Evolutionary conservation across 2,113 vertebrate species (phyloP).

Genomic region (Peromyscus californicus): DNA sequence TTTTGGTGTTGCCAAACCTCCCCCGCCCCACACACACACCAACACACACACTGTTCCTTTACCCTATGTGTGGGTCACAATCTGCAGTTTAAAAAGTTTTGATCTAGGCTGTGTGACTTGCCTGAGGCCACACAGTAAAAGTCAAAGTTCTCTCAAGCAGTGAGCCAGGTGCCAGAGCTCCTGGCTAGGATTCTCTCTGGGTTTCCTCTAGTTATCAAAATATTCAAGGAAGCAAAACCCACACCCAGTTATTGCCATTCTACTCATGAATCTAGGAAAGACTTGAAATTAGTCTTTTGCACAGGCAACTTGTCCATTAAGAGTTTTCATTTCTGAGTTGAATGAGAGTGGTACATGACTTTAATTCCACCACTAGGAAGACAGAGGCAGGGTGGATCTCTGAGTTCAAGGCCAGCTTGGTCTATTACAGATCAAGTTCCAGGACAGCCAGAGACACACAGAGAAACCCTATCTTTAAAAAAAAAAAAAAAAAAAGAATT

Average conservation of each 20-base stretch:
- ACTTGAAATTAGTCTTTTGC: slow-evolving; percentile 1
- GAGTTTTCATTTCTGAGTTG: background rate
- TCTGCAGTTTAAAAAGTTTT: background rate
- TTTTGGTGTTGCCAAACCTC: background rate
- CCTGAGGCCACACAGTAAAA: background rate
- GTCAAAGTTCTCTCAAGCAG: background rate
- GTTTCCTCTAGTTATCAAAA: slow-evolving; percentile 8
- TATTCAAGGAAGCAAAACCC: background rate
- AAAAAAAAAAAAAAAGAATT: background rate
- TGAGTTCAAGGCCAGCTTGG: background rate
- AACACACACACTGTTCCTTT: no score
- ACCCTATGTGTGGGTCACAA: background rate
- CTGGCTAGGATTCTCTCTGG: background rate
- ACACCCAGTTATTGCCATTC: background rate
- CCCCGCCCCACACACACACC: accelerated
- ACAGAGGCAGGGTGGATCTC: background rate
- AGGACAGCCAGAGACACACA: background rate
- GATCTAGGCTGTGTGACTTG: no score
- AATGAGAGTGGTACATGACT: no score
- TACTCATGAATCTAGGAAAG: background rate
- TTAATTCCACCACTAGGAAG: background rate
- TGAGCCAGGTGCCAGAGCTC: background rate
- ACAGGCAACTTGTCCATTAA: background rate
- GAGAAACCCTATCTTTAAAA: background rate
- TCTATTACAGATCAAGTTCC: background rate